Evolutionary conservation across 23 tunicate genomes (phyloP).

Genomic region (Halocynthia roretzi): DNA sequence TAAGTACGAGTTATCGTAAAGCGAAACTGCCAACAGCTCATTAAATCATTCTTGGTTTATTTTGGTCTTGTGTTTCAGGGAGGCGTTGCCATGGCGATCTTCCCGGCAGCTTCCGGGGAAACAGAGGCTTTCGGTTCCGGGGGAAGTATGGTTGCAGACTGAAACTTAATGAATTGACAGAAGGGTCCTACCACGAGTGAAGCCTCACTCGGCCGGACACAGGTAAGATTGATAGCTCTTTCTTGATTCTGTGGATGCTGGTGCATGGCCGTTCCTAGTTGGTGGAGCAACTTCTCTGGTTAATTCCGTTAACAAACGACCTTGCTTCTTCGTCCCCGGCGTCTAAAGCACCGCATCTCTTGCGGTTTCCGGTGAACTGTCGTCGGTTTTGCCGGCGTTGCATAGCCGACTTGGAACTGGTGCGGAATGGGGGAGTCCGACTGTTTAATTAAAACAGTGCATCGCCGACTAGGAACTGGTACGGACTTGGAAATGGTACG

Average conservation of each 20-base stretch:
- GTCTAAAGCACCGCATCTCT: not conserved
- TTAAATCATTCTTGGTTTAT: slow-evolving; percentile 19
- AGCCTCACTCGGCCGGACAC: slow-evolving; percentile 80
- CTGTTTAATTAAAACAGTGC: not conserved
- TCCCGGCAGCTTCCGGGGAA: slow-evolving; percentile 2
- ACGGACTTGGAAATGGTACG: too few species aligned
- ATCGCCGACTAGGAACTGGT: not conserved
- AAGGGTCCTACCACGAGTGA: slow-evolving; percentile 66
- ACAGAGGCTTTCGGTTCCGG: slow-evolving; percentile 22
- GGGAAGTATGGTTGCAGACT: slow-evolving; percentile 69
- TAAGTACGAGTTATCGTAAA: slow-evolving; percentile 18
- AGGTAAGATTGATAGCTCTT: slow-evolving; percentile 72
- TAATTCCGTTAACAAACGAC: slow-evolving; percentile 59
- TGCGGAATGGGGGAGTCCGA: not conserved
- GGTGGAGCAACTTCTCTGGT: too few species aligned
- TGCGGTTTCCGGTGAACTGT: not conserved
- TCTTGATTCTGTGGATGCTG: slow-evolving; percentile 83
- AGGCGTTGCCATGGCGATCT: slow-evolving; percentile 1
- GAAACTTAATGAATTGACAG: slow-evolving; percentile 68
- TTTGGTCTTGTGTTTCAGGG: slow-evolving; percentile 5
- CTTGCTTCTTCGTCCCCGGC: slow-evolving; percentile 17
- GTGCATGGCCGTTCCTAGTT: too few species aligned
- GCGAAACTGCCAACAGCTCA: slow-evolving; percentile 39
- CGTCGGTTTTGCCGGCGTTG: not conserved
- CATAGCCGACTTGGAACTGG: not conserved